Evolutionary conservation across 2,888 invertebrate species (phyloP).

Genomic region (Caenorhabditis sp.): DNA sequence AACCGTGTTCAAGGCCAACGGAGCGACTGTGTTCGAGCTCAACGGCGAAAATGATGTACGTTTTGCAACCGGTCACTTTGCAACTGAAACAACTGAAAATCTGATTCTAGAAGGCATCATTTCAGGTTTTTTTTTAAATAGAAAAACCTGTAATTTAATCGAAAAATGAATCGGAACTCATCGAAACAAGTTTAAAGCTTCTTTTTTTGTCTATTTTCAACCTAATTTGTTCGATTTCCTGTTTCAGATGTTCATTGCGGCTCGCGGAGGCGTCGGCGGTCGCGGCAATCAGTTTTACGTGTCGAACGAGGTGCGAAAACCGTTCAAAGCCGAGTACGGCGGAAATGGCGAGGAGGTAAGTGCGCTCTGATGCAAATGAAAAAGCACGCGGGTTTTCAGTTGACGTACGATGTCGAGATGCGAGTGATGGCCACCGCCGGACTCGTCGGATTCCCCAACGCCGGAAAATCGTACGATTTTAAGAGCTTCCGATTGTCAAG

Average conservation of each 20-base stretch:
- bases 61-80: background rate
- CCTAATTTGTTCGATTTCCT: too few relatives aligned
- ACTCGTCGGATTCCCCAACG: slow-evolving; percentile 91
- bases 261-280: slow-evolving; percentile 95
- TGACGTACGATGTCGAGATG: slow-evolving; percentile 87
- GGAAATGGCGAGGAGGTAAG: slow-evolving; percentile 86
- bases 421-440: slow-evolving; percentile 95
- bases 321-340: slow-evolving; percentile 90
- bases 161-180: too few relatives aligned
- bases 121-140: too few relatives aligned
- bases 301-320: slow-evolving; percentile 86
- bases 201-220: too few relatives aligned
- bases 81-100: background rate
- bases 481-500: too few relatives aligned
- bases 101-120: too few relatives aligned
- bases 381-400: slow-evolving; percentile 44
- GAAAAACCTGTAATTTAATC: too few relatives aligned
- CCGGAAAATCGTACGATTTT: slow-evolving; percentile 86
- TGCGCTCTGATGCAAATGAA: background rate
- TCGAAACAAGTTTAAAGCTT: too few relatives aligned
- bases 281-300: slow-evolving; percentile 94
- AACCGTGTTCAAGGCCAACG: slow-evolving; percentile 58
- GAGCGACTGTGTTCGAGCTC: slow-evolving; percentile 49
- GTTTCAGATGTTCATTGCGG: slow-evolving; percentile 88
- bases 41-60: slow-evolving; percentile 51